phyloP scores from a whole-genome alignment of 2,888 invertebrate species.

The Heliconius ethilla region DNA sequence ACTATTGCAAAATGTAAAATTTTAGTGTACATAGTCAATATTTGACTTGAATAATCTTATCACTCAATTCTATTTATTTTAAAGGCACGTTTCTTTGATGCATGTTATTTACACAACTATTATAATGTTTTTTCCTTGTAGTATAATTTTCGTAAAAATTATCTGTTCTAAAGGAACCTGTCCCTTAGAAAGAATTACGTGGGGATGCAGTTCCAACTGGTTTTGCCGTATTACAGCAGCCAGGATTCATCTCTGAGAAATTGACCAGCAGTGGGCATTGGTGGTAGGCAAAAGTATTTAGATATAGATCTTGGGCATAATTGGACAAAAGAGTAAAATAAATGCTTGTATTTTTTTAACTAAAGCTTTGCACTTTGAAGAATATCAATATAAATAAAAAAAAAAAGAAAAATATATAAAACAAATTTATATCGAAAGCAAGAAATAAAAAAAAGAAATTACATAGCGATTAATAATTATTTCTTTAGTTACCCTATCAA shows the following conservation, averaged over 20 bases:
- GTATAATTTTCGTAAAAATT: background rate
- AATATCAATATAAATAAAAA: no score
- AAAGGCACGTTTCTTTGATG: conserved; percentile 29
- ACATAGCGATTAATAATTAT: background rate
- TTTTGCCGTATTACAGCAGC: no score
- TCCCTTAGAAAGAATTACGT: background rate
- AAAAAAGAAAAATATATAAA: no score
- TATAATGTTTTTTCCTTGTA: background rate
- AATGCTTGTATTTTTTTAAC: no score
- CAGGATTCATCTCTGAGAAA: no score
- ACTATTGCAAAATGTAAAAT: conserved; percentile 8
- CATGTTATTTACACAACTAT: background rate
- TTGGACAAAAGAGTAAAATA: no score
- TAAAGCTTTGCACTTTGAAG: no score
- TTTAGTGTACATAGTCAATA: conserved; percentile 19
- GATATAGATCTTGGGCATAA: no score
- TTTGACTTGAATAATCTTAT: conserved; percentile 32
- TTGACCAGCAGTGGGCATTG: no score
- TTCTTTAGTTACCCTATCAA: background rate
- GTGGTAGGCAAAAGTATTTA: no score
- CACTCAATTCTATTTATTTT: conserved; percentile 28
- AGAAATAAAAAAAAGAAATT: no score
- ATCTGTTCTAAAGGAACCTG: background rate
- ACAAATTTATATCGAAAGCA: no score
- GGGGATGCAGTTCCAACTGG: background rate